Evolutionary conservation across 2,113 vertebrate genomes (phyloP).

Genomic region (Xenopus laevis): DNA sequence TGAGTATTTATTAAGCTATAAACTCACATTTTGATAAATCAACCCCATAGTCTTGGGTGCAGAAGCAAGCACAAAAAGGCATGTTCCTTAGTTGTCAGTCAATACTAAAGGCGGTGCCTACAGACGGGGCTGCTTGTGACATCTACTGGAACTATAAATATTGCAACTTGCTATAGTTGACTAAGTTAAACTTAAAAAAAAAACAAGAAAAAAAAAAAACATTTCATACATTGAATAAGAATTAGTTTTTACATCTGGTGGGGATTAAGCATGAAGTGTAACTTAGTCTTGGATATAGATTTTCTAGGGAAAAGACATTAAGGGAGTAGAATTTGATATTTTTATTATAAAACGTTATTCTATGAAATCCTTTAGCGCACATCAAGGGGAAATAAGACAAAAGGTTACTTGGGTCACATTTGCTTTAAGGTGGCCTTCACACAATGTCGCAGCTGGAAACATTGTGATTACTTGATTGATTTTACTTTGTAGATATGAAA

Average conservation of each 20-base stretch:
- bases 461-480: not conserved
- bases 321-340: not conserved
- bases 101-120: too few relatives aligned
- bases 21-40: too few relatives aligned
- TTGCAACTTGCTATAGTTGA: too few relatives aligned
- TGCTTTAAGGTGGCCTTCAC: not conserved
- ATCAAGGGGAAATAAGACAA: not conserved
- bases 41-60: too few relatives aligned
- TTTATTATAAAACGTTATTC: not conserved
- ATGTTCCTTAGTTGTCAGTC: too few relatives aligned
- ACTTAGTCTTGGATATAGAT: not conserved
- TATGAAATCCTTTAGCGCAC: slow-evolving; percentile 10
- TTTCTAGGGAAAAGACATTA: slow-evolving; percentile 10
- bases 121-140: too few relatives aligned
- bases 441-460: not conserved
- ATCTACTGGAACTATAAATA: too few relatives aligned
- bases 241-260: slow-evolving; percentile 19
- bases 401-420: not conserved
- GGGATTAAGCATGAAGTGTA: slow-evolving; percentile 3
- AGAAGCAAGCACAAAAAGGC: too few relatives aligned
- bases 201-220: too few relatives aligned
- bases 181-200: too few relatives aligned
- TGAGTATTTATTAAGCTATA: too few relatives aligned
- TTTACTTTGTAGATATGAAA: not conserved
- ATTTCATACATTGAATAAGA: too few relatives aligned